Evolutionary conservation across 2,113 vertebrate species (phyloP).

Genomic region (Corythaixoides concolor): DNA sequence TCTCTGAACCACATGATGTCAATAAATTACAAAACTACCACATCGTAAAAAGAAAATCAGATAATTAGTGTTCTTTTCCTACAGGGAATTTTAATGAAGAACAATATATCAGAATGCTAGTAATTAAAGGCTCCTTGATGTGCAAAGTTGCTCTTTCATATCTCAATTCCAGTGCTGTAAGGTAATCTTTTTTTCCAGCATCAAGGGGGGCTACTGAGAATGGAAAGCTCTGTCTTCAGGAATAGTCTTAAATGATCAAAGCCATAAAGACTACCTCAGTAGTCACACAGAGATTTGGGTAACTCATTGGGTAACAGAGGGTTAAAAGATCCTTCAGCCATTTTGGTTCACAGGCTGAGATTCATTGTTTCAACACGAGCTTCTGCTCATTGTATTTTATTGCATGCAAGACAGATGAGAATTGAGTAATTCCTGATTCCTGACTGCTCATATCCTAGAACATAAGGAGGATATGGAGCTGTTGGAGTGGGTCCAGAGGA

Average conservation of each 20-base stretch:
- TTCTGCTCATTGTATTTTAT: neutral
- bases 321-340: neutral
- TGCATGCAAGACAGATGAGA: neutral
- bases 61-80: neutral
- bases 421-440: neutral
- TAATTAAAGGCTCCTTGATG: neutral
- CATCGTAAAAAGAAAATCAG: neutral
- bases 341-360: neutral
- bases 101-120: neutral
- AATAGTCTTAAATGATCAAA: neutral
- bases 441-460: neutral
- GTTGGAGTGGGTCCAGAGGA: too few relatives aligned
- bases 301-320: rapidly evolving
- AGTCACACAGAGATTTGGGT: neutral
- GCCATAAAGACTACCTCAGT: neutral
- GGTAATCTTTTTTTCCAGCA: neutral
- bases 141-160: neutral
- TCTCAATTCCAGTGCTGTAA: neutral
- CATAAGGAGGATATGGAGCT: too few relatives aligned
- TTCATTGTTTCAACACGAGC: neutral
- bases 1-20: neutral
- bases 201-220: neutral
- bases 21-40: neutral
- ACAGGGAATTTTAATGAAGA: neutral
- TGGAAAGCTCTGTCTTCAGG: neutral